Evolutionary conservation across 2,888 invertebrate genomes (phyloP), one percentile per base, ranked within the genome.

Genomic region (Selenia dentaria): DNA sequence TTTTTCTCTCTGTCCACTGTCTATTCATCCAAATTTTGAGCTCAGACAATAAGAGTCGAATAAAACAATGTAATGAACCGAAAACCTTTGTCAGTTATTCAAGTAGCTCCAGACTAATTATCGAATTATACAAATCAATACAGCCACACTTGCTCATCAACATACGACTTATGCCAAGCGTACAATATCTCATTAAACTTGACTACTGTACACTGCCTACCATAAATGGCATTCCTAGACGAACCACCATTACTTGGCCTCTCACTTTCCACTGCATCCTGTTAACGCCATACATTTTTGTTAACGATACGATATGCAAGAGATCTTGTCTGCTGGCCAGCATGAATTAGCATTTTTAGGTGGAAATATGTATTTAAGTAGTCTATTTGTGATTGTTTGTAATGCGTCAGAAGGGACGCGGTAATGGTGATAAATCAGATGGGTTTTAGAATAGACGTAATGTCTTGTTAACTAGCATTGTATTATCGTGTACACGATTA

Each of bases 301-400:
- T 45, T 24, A 31, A 9, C 11, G 3, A 18, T 12, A 31, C 29
- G 55, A 47, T 48, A 41, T 13, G 31, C 50, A 35, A 56, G 50
- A 31, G 68, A 16, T 64, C 65, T 20, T 28, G 43, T 41, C 13
- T 25, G 47, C 11, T 65, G 62, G 68, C 40, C 26, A 32, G 10
- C 39, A 22, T 31, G 39, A 31, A 51, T 51, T 57, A 45, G 34
- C 47, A 48, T 51, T 48, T 51, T 45, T 40, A 43, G 45, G 13
- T 67, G 75, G 74, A 79, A 79, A 81, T 77, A 80, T 77, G 69
- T 79, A 78, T 80, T 79, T 76, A 77, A 76, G 84, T 80, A 79
- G 80, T 64, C 70, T 74, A 74, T 80, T 79, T 74, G 64, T 70
- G 63, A 52, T 62, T 82, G 78, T 80, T 75, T 77, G 74, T 73